A percentile compares a stretch with the other conserved stretches of the same genome.
Conservation (phyloP, 2,113 vertebrate genomes). For the Salvator merianae region DNA sequence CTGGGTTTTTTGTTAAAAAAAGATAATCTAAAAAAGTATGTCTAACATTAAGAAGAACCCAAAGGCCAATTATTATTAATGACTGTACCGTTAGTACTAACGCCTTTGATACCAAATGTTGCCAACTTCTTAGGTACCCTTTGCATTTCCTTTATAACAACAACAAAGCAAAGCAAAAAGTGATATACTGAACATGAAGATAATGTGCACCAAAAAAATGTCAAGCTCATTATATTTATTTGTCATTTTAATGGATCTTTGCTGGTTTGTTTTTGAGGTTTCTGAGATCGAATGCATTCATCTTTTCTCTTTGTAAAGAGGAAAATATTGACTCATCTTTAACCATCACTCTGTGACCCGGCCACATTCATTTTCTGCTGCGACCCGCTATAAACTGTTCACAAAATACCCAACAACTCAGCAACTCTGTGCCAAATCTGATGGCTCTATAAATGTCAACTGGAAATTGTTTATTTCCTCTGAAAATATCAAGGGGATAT, state of each 20-base stretch:
- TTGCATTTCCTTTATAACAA: no score
- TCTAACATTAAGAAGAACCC: background rate
- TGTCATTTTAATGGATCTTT: background rate
- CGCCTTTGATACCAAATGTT: no score
- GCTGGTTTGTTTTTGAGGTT: background rate
- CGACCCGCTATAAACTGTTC: background rate
- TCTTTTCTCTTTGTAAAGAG: background rate
- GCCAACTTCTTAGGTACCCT: no score
- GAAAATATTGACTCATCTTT: background rate
- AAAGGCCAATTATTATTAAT: no score
- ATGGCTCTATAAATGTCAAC: background rate
- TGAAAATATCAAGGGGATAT: constrained; percentile 27
- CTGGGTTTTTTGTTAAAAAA: background rate
- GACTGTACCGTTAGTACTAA: no score
- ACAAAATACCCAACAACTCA: background rate
- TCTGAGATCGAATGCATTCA: background rate
- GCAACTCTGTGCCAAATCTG: fast-evolving
- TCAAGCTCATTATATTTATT: background rate
- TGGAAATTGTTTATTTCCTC: constrained; percentile 41
- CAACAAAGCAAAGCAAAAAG: no score
- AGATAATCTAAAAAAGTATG: background rate
- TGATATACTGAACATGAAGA: no score
- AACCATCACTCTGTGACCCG: background rate
- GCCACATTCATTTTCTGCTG: fast-evolving
- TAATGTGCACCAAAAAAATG: no score